Percentiles rank a stretch among this genome's conserved stretches.
Evolutionary conservation across 2,113 vertebrate species (phyloP).

Genomic region (Haemorhous mexicanus): DNA sequence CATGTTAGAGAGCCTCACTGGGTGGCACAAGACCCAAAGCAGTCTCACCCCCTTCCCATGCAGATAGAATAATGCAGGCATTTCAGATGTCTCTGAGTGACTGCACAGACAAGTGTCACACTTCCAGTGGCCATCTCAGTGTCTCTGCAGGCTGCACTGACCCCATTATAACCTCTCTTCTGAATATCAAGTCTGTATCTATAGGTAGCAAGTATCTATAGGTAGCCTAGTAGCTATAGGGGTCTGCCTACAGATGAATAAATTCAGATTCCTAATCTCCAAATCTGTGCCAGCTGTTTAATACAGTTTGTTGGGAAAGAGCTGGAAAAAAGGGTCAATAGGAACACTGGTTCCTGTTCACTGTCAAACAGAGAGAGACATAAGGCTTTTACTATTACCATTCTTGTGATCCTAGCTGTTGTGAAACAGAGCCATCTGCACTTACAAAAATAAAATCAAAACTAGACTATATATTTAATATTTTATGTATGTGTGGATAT

Average conservation of each 20-base stretch:
- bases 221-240: not conserved
- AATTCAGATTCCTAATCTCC: not conserved
- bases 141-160: not conserved
- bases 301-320: not conserved
- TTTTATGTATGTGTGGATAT: not conserved
- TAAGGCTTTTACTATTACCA: not conserved
- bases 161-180: not conserved
- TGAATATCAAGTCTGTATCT: not conserved
- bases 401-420: not conserved
- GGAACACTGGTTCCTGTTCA: not conserved
- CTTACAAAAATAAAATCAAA: not conserved
- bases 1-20: not conserved
- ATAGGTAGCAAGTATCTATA: not conserved
- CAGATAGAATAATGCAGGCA: not conserved
- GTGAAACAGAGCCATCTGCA: slow-evolving; percentile 21
- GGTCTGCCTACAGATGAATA: not conserved
- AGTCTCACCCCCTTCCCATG: not conserved
- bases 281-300: not conserved
- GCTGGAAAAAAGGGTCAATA: not conserved
- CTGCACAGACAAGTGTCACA: not conserved
- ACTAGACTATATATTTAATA: not conserved
- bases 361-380: not conserved
- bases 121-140: not conserved
- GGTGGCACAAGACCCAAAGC: not conserved
- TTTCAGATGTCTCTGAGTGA: not conserved